These are phyloP conservation scores for Tenebrio molitor DNA, from an alignment of 1,140 invertebrate genomes.

Conservation along the genomic window DNA sequence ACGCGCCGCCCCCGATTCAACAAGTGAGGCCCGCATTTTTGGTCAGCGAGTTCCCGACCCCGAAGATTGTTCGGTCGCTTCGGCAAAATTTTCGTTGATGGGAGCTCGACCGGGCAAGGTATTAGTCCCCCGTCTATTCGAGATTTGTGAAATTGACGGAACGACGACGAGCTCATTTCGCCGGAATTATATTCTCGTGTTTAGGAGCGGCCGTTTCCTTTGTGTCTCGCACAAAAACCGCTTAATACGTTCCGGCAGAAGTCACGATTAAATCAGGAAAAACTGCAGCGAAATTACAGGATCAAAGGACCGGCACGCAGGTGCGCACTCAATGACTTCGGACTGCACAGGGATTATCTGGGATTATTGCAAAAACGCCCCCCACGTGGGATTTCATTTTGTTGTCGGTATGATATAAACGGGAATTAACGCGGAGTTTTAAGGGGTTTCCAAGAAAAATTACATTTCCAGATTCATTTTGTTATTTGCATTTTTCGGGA, in stretches of 20 bases:
- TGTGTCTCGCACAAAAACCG: not conserved
- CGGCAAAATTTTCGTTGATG: too few species aligned
- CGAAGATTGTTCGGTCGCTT: too few species aligned
- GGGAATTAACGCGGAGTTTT: not conserved
- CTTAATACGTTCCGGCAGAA: not conserved
- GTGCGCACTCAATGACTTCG: conserved; percentile 4
- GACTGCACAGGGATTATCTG: not conserved
- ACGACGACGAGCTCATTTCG: conserved; percentile 21
- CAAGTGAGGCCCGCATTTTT: conserved; percentile 25
- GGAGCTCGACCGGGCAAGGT: not conserved
- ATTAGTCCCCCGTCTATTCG: conserved; percentile 22
- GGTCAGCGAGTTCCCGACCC: conserved; percentile 15
- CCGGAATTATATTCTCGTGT: conserved; percentile 7
- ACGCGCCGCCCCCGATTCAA: conserved; percentile 5
- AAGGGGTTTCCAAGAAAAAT: not conserved
- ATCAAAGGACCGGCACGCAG: not conserved
- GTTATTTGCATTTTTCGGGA: not conserved
- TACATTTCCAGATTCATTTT: not conserved
- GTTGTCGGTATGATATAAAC: not conserved
- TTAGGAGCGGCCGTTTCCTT: not conserved
- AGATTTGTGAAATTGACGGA: conserved; percentile 30
- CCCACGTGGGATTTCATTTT: conserved; percentile 3
- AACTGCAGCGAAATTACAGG: not conserved
- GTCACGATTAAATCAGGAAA: conserved; percentile 7
- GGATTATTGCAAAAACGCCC: conserved; percentile 2